Conservation (phyloP, 2,113 vertebrate genomes). For the Oryzias javanicus region DNA sequence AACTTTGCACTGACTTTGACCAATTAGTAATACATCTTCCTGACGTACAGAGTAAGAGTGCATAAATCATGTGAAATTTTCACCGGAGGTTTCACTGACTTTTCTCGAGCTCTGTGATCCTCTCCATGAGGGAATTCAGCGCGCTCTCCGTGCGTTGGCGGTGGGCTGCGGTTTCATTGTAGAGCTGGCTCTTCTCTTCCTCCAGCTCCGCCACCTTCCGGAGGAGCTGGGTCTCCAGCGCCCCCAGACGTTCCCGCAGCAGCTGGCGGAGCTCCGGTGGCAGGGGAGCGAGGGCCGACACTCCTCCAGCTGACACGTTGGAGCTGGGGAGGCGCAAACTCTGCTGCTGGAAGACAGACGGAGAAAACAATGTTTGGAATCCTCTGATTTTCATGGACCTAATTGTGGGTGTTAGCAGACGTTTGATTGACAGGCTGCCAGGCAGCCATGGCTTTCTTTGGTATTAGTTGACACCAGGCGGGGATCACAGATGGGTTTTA, state of each 20-base stretch:
- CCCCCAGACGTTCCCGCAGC: conserved; percentile 87
- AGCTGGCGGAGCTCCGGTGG: conserved; percentile 88
- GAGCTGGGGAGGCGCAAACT: conserved; percentile 81
- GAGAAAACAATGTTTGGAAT: not conserved
- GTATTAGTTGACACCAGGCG: conserved; percentile 26
- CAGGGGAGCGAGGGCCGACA: conserved; percentile 65
- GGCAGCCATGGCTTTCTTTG: conserved; percentile 21
- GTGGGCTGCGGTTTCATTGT: conserved; percentile 92
- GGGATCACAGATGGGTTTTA: conserved; percentile 15
- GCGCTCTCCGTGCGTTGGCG: conserved; percentile 89
- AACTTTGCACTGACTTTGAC: conserved; percentile 40
- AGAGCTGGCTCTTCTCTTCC: conserved; percentile 92
- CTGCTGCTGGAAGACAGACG: conserved; percentile 78
- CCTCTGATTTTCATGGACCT: too few species aligned
- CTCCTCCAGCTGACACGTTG: conserved; percentile 64
- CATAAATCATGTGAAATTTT: conserved; percentile 19
- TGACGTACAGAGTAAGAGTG: conserved; percentile 5
- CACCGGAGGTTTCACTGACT: conserved; percentile 74
- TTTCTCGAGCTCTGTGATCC: conserved; percentile 92
- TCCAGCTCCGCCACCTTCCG: conserved; percentile 93
- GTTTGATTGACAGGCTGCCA: conserved; percentile 41
- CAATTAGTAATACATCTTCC: conserved; percentile 50
- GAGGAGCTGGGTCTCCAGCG: conserved; percentile 90
- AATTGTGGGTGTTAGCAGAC: not conserved
- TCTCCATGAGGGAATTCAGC: conserved; percentile 88